A percentile compares a stretch with the other conserved stretches of the same genome.
These are phyloP conservation scores for Eretmocerus hayati DNA, from an alignment of 2,888 invertebrate genomes.

Conservation along the genomic window DNA sequence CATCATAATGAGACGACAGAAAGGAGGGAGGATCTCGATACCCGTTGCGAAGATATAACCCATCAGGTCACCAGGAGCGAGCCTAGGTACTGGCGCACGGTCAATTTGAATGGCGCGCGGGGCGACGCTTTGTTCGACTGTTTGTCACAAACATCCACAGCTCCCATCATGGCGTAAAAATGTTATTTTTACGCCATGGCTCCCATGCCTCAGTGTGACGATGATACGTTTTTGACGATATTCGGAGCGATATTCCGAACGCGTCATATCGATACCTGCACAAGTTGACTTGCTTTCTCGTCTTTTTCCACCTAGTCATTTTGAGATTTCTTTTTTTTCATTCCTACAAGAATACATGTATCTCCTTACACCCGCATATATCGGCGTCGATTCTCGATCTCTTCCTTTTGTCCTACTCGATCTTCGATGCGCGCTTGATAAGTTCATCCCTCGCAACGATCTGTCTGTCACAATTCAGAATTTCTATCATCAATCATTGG, in stretches of 20 bases:
- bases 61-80: background rate
- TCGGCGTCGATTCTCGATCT: background rate
- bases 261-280: background rate
- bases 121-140: conserved; percentile 1
- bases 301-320: background rate
- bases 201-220: too few species aligned
- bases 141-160: conserved; percentile 1
- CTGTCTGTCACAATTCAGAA: conserved; percentile 10
- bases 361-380: too few species aligned
- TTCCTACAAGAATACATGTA: too few species aligned
- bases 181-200: too few species aligned
- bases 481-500: conserved; percentile 13
- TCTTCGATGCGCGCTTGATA: conserved; percentile 7
- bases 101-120: background rate
- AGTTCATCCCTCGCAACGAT: conserved; percentile 4
- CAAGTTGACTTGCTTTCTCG: background rate
- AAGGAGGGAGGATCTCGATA: background rate
- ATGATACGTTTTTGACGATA: too few species aligned
- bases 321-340: background rate
- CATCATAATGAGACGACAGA: conserved; percentile 2
- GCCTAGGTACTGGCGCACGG: background rate
- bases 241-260: too few species aligned
- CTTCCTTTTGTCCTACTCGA: background rate
- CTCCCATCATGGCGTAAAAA: too few species aligned
- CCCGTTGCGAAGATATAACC: background rate